These are phyloP conservation scores for Bombus superbus DNA, from an alignment of 1,140 invertebrate genomes.

Conservation along the genomic window DNA sequence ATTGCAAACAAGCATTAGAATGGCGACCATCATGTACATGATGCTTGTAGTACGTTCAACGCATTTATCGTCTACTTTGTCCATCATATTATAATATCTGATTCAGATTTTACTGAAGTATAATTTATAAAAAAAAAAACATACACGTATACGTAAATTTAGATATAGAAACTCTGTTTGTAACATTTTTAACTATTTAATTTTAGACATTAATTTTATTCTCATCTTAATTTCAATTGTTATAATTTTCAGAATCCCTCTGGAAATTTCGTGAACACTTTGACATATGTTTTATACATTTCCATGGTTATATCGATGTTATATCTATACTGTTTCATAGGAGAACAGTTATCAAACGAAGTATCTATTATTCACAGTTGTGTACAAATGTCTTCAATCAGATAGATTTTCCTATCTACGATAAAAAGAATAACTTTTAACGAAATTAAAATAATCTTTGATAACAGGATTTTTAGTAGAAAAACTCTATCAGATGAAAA, in stretches of 20 bases:
- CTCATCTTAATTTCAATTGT: not conserved
- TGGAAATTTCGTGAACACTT: not conserved
- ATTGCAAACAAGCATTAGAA: not conserved
- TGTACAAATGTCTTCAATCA: not conserved
- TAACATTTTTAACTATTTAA: no score
- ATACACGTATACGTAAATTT: no score
- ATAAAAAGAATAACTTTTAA: not conserved
- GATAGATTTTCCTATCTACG: not conserved
- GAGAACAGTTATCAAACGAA: slow-evolving; percentile 50
- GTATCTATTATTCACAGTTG: not conserved
- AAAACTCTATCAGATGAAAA: no score
- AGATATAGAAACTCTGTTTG: no score
- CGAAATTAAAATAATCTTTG: not conserved
- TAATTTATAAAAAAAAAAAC: no score
- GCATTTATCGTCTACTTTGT: not conserved
- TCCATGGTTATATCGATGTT: not conserved
- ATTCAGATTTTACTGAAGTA: no score
- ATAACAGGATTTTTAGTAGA: not conserved
- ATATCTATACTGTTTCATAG: slow-evolving; percentile 49
- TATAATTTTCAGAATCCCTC: not conserved
- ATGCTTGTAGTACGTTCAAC: not conserved
- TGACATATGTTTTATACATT: not conserved
- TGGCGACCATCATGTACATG: slow-evolving; percentile 3
- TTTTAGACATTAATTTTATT: no score
- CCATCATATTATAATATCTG: not conserved